Conservation (phyloP, 2,113 vertebrate species). For the Tringa solitaria region DNA sequence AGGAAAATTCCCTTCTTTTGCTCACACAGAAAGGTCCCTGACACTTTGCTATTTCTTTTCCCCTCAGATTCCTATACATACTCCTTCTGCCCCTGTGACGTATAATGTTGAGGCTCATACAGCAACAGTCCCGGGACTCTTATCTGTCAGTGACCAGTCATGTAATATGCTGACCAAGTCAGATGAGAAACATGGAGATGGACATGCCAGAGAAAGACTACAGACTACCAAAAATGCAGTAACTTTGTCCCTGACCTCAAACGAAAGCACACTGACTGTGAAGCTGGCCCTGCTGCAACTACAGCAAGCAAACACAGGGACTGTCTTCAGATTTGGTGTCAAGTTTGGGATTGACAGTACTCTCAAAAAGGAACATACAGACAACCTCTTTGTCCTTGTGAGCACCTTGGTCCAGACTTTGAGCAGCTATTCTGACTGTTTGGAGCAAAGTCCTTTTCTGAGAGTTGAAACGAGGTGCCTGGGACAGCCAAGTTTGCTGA, state of each 20-base stretch:
- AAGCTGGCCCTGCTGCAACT: neutral
- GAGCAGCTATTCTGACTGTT: neutral
- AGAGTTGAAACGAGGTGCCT: neutral
- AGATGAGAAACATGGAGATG: neutral
- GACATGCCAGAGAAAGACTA: neutral
- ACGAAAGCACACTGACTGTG: fast-evolving
- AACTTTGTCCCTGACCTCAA: neutral
- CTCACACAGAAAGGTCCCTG: neutral
- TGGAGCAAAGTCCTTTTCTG: neutral
- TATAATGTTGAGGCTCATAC: neutral
- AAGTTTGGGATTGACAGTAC: neutral
- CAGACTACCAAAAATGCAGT: neutral
- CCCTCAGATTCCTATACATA: neutral
- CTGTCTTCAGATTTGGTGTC: neutral
- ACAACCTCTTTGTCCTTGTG: fast-evolving
- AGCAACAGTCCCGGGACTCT: neutral
- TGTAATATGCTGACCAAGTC: neutral
- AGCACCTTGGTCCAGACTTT: fast-evolving
- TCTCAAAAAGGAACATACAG: neutral
- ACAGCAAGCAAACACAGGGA: neutral
- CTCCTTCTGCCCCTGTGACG: fast-evolving
- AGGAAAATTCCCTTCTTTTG: constrained; percentile 9
- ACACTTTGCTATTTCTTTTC: neutral
- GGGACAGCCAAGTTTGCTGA: neutral
- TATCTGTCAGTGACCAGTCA: neutral